Percentiles rank a stretch among this genome's conserved stretches.
phyloP scores from a whole-genome alignment of 2,888 invertebrate species.

The Acrocyrtus sp. region DNA sequence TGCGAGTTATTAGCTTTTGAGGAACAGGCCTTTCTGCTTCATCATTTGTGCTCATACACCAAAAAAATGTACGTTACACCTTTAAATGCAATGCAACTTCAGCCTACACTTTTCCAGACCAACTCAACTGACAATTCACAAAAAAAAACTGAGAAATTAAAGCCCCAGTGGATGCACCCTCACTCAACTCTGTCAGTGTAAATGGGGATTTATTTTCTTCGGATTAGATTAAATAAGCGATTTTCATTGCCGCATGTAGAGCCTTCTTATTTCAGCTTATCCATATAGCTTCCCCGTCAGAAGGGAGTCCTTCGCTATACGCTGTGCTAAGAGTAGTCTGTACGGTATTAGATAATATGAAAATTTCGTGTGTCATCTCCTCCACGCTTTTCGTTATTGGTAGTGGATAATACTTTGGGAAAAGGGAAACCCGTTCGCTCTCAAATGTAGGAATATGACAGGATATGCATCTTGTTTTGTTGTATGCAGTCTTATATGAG shows the following conservation, averaged over 20 bases:
- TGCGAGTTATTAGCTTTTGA: no score
- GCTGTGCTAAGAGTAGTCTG: no score
- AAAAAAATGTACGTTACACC: no score
- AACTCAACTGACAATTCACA: slow-evolving; percentile 61
- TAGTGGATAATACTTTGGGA: slow-evolving; percentile 10
- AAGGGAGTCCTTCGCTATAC: no score
- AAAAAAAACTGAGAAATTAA: slow-evolving; percentile 59
- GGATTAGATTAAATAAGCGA: slow-evolving; percentile 68
- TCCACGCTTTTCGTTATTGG: slow-evolving; percentile 12
- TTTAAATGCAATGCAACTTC: no score
- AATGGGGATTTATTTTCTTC: slow-evolving; percentile 70
- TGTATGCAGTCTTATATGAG: slow-evolving; percentile 33
- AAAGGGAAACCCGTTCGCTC: neutral
- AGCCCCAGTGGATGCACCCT: slow-evolving; percentile 54
- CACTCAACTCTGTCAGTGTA: slow-evolving; percentile 67
- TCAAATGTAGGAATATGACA: neutral
- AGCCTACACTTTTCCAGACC: slow-evolving; percentile 58
- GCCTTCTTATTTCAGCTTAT: no score
- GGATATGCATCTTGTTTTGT: neutral
- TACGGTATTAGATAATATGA: neutral
- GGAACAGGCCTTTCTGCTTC: no score
- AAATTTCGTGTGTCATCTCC: neutral
- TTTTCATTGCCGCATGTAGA: slow-evolving; percentile 41
- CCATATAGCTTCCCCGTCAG: neutral
- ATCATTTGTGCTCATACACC: no score